A percentile compares a stretch with the other conserved stretches of the same genome.
Conservation (phyloP, 1,140 invertebrate species). For the Lucilia sericata region DNA sequence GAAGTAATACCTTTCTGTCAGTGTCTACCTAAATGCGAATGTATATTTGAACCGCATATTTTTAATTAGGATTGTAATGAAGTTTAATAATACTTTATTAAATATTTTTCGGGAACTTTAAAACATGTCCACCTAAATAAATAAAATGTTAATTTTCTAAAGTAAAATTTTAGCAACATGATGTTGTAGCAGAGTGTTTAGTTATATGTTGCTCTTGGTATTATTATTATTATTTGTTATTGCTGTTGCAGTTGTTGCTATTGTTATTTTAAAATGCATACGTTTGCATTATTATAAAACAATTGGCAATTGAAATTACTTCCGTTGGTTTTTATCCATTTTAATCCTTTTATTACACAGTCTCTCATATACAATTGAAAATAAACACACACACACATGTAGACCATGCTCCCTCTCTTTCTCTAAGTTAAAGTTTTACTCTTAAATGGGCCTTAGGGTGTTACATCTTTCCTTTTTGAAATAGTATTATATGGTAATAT, state of each 20-base stretch:
- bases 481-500: too few species aligned
- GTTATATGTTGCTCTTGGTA: neutral
- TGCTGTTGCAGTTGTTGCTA: neutral
- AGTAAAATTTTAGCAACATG: neutral
- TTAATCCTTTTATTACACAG: neutral
- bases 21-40: too few species aligned
- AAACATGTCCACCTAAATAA: neutral
- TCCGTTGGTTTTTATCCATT: constrained; percentile 23
- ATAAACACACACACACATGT: neutral
- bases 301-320: constrained; percentile 27
- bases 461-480: too few species aligned
- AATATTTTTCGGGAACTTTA: too few species aligned
- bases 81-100: too few species aligned
- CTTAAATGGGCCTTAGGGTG: too few species aligned
- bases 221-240: neutral
- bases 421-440: too few species aligned
- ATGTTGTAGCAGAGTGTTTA: neutral
- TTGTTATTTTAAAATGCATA: constrained; percentile 15
- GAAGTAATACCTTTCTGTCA: too few species aligned
- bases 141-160: constrained; percentile 22
- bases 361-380: neutral
- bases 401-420: neutral
- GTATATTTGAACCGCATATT: too few species aligned
- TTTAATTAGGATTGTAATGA: too few species aligned
- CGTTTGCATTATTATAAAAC: constrained; percentile 16